A percentile compares a stretch with the other conserved stretches of the same genome.
phyloP scores from a whole-genome alignment of 2,797 vertebrate genomes.

The Tolypeutes matacus region DNA sequence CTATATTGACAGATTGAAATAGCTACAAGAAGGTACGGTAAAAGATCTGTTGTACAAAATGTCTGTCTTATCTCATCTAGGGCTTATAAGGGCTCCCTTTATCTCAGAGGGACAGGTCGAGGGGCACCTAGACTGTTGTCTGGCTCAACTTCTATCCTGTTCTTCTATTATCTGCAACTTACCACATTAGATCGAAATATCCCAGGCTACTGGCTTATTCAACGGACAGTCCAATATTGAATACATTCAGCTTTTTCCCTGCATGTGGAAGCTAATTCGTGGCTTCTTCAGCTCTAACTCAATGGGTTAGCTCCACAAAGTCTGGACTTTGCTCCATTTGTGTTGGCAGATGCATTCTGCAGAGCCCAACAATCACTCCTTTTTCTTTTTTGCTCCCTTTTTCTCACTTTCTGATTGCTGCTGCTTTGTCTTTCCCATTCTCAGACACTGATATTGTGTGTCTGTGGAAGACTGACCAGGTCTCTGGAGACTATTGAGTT shows the following conservation, averaged over 20 bases:
- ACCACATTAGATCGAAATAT: background rate
- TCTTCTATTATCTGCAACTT: background rate
- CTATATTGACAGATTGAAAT: background rate
- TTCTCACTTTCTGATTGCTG: background rate
- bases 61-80: background rate
- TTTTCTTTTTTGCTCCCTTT: background rate
- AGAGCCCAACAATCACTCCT: background rate
- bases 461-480: background rate
- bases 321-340: background rate
- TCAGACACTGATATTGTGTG: background rate
- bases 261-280: background rate
- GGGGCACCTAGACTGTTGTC: background rate
- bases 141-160: background rate
- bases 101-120: background rate
- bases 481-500: slow-evolving; percentile 44
- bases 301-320: background rate
- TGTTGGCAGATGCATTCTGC: background rate
- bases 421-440: background rate
- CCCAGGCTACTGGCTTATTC: background rate
- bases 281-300: background rate
- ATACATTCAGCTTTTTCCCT: background rate
- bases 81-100: background rate
- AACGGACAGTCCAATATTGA: background rate
- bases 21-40: background rate
- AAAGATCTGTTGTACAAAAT: background rate